These are phyloP conservation scores for Oopsacas minuta DNA, from an alignment of 37 sponge, comb jelly and placozoan species.

Conservation along the genomic window DNA sequence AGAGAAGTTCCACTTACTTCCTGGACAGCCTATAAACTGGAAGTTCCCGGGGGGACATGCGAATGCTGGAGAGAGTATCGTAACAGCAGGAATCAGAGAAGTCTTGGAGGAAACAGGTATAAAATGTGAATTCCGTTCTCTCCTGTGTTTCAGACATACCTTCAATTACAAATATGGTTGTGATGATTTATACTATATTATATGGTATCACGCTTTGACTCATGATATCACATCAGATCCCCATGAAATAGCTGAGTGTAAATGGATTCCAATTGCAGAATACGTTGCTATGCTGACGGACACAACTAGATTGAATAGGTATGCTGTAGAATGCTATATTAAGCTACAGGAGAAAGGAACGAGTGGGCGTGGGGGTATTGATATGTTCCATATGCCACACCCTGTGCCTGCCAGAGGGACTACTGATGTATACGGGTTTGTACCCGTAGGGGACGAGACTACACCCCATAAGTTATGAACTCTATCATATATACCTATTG, in stretches of 20 bases:
- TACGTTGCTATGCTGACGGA: conserved; percentile 3
- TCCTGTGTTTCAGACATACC: conserved; percentile 67
- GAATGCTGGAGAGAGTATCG: conserved; percentile 57
- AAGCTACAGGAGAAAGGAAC: not conserved
- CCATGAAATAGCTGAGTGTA: conserved; percentile 51
- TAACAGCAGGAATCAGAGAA: conserved; percentile 54
- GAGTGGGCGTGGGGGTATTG: not conserved
- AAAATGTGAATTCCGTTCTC: conserved; percentile 57
- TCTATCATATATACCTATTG: too few relatives aligned
- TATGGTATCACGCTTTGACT: conserved; percentile 45
- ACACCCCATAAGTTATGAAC: too few relatives aligned
- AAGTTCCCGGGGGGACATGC: conserved; percentile 71
- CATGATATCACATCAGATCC: conserved; percentile 29
- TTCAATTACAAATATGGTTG: conserved; percentile 41
- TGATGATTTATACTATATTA: conserved; percentile 56
- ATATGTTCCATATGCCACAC: not conserved
- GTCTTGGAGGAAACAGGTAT: conserved; percentile 72
- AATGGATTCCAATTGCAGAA: conserved; percentile 38
- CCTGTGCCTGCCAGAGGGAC: not conserved
- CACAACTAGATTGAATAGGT: not conserved
- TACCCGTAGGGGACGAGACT: too few relatives aligned
- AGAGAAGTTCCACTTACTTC: conserved; percentile 35
- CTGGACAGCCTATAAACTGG: conserved; percentile 31
- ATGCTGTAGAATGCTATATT: not conserved
- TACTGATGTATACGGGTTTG: not conserved